These are phyloP conservation scores for Pachyrhynchus sulphureomaculatus DNA, from an alignment of 1,140 invertebrate species.

Conservation along the genomic window DNA sequence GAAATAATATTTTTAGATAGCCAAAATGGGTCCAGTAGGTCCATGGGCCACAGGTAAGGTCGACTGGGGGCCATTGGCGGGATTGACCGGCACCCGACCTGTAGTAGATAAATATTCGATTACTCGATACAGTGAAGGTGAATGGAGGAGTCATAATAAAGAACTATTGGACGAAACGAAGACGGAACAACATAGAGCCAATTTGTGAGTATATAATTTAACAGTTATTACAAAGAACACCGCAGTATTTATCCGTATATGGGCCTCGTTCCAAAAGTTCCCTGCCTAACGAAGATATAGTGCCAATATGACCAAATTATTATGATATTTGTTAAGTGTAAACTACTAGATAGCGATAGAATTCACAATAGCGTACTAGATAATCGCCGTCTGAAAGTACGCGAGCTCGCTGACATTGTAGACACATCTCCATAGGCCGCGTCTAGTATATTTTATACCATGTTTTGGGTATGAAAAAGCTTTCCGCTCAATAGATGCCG, in stretches of 20 bases:
- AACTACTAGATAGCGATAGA: no score
- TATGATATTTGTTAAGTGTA: no score
- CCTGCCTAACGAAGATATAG: no score
- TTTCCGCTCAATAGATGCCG: no score
- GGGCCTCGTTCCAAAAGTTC: neutral
- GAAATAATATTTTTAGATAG: no score
- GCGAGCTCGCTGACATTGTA: no score
- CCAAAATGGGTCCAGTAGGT: conserved; percentile 57
- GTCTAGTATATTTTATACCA: no score
- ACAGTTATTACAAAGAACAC: neutral
- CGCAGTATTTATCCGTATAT: neutral
- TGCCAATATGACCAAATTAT: no score
- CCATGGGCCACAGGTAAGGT: conserved; percentile 69
- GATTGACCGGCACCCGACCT: conserved; percentile 68
- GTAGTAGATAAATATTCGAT: conserved; percentile 73
- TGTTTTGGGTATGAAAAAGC: no score
- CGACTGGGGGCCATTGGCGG: conserved; percentile 66
- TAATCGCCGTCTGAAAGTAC: no score
- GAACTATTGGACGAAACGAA: conserved; percentile 57
- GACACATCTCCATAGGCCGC: no score
- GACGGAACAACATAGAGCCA: conserved; percentile 45
- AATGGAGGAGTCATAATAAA: conserved; percentile 68
- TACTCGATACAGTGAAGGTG: conserved; percentile 65
- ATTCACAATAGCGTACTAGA: no score
- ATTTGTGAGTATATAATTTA: conserved; percentile 40